Conservation (phyloP, 2,888 invertebrate species). For the Rhagophthalmus giganteus region DNA sequence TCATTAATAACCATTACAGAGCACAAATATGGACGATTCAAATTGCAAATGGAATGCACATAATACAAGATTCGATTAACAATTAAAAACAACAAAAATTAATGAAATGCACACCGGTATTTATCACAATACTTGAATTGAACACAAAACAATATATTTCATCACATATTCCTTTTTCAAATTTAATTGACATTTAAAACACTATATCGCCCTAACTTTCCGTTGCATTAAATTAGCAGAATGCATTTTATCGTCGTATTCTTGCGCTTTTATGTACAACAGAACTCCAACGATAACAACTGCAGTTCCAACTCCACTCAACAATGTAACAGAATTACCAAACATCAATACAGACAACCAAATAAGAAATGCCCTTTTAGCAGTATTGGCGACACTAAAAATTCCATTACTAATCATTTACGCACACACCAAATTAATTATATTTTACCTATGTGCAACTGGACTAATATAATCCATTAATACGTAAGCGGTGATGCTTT, state of each 20-base stretch:
- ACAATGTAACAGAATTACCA: slow-evolving; percentile 72
- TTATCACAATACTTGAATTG: slow-evolving; percentile 5
- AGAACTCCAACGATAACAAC: slow-evolving; percentile 74
- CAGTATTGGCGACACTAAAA: slow-evolving; percentile 77
- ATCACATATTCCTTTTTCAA: no score
- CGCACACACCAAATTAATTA: no score
- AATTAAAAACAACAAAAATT: not conserved
- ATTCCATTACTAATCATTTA: no score
- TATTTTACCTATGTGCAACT: slow-evolving; percentile 71
- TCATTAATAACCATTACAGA: no score
- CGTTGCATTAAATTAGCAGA: slow-evolving; percentile 51
- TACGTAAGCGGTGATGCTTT: slow-evolving; percentile 78
- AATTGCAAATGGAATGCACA: no score
- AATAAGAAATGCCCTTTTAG: slow-evolving; percentile 76
- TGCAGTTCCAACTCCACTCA: slow-evolving; percentile 72
- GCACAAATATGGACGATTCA: no score
- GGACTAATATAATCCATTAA: slow-evolving; percentile 80
- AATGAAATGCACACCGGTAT: not conserved
- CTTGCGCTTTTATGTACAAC: slow-evolving; percentile 72
- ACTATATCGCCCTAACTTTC: slow-evolving; percentile 54
- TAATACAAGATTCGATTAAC: not conserved
- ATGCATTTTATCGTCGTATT: slow-evolving; percentile 57
- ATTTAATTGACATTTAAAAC: slow-evolving; percentile 9
- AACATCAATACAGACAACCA: slow-evolving; percentile 76
- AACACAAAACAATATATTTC: no score